Evolutionary conservation across 2,888 invertebrate genomes (phyloP).

Genomic region (Diarsia rubi): DNA sequence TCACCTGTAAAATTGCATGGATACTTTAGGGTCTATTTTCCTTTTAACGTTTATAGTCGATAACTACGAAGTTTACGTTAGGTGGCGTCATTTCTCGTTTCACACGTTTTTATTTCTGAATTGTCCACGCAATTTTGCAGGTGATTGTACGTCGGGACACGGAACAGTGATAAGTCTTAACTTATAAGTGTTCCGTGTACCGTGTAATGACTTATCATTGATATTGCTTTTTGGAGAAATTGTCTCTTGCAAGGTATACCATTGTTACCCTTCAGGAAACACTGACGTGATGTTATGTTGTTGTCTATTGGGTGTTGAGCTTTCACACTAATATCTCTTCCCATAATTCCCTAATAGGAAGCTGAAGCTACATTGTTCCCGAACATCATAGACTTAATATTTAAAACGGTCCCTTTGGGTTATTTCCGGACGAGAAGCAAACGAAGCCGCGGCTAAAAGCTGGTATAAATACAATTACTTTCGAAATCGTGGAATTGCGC

Average conservation of each 20-base stretch:
- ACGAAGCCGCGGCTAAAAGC: no score
- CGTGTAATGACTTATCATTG: no score
- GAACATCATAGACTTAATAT: neutral
- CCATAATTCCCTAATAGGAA: no score
- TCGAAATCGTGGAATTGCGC: neutral
- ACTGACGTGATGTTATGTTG: neutral
- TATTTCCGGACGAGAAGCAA: neutral
- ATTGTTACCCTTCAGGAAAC: neutral
- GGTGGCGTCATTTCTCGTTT: no score
- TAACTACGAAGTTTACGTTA: no score
- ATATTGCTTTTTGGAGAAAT: conserved; percentile 16
- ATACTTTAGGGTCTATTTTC: no score
- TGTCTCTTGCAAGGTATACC: neutral
- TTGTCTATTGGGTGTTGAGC: neutral
- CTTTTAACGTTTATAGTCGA: no score
- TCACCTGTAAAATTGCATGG: no score
- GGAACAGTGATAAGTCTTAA: conserved; percentile 15
- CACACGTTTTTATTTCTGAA: no score
- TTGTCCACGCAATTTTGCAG: no score
- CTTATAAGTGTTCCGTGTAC: no score
- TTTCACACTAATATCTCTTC: neutral
- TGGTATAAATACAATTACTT: neutral
- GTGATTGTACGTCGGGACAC: neutral
- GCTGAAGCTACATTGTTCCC: neutral
- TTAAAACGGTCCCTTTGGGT: neutral